phyloP scores from a whole-genome alignment of 1,140 invertebrate genomes.

The Pachyrhynchus sulphureomaculatus region DNA sequence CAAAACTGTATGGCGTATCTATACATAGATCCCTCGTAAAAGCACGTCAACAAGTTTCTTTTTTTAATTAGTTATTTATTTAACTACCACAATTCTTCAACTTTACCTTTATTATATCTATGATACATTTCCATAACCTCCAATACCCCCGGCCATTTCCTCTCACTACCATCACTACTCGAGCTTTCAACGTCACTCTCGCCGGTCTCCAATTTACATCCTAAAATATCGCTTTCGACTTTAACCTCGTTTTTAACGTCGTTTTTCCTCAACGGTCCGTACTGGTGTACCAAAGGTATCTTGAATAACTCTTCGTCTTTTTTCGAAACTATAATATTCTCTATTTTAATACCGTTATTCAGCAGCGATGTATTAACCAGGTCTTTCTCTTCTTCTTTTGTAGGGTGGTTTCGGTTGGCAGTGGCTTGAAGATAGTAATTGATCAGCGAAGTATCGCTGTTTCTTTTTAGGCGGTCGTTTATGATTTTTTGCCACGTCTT shows the following conservation, averaged over 20 bases:
- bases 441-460: slow-evolving; percentile 40
- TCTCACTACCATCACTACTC: neutral
- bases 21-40: too few species aligned
- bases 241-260: slow-evolving; percentile 9
- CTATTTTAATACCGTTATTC: neutral
- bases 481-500: slow-evolving; percentile 46
- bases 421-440: slow-evolving; percentile 39
- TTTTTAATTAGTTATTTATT: too few species aligned
- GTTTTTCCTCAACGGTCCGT: neutral
- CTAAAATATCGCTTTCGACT: neutral
- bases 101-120: slow-evolving; percentile 41
- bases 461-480: slow-evolving; percentile 41
- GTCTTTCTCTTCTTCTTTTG: slow-evolving; percentile 1
- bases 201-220: neutral
- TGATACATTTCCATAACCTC: slow-evolving; percentile 43
- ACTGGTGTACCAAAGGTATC: slow-evolving; percentile 35
- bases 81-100: too few species aligned
- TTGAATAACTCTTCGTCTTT: slow-evolving; percentile 24
- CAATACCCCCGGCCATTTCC: slow-evolving; percentile 42
- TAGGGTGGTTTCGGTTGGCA: slow-evolving; percentile 16
- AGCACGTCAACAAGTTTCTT: too few species aligned
- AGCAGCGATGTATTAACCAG: neutral
- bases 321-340: slow-evolving; percentile 1
- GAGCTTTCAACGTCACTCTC: neutral
- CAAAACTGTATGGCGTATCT: too few species aligned